Percentiles rank a stretch among this genome's conserved stretches.
Conservation (phyloP, 2,113 vertebrate genomes). For the Alexandromys fortis region DNA sequence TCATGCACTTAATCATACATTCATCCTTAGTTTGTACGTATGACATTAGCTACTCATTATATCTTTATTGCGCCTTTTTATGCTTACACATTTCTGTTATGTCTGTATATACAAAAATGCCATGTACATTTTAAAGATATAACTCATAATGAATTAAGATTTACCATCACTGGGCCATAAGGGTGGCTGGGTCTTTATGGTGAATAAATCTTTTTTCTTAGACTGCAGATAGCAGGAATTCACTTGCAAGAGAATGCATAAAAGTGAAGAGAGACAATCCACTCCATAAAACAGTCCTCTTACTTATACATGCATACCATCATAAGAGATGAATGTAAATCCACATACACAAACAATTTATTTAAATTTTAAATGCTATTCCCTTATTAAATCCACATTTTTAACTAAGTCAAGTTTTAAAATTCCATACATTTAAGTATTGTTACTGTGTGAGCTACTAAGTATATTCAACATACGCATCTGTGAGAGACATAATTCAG, state of each 20-base stretch:
- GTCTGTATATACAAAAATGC: background rate
- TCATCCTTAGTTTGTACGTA: background rate
- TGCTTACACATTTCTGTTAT: background rate
- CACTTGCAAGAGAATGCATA: background rate
- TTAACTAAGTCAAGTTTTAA: background rate
- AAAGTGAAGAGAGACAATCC: background rate
- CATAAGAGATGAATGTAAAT: background rate
- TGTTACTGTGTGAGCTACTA: background rate
- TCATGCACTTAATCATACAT: too few relatives aligned
- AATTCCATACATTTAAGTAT: background rate
- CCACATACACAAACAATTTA: background rate
- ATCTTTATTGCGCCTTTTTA: fast-evolving
- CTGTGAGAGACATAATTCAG: background rate
- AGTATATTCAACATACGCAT: background rate
- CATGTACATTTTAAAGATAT: background rate
- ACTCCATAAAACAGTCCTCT: background rate
- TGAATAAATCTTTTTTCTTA: background rate
- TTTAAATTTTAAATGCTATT: background rate
- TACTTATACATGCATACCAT: too few relatives aligned
- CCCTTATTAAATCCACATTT: background rate
- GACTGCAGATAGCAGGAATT: background rate
- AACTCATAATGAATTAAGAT: background rate
- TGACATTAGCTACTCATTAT: background rate
- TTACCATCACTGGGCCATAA: background rate
- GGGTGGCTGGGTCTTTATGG: background rate